These are phyloP conservation scores for Hipparchia semele DNA, from an alignment of 2,888 invertebrate genomes.

Conservation along the genomic window DNA sequence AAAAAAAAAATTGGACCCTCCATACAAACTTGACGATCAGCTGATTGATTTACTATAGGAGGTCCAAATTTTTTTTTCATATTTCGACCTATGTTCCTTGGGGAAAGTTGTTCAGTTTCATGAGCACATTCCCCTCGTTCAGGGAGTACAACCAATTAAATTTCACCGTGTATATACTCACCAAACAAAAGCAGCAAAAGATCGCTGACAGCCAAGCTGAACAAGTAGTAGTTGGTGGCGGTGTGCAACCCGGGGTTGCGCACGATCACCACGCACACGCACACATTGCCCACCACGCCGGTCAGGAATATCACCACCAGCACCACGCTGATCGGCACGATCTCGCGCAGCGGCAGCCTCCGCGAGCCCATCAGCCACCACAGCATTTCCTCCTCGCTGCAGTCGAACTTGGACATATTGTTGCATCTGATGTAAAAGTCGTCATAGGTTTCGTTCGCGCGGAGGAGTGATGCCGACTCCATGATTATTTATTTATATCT, in stretches of 20 bases:
- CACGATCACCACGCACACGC: constrained; percentile 93
- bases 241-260: constrained; percentile 92
- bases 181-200: constrained; percentile 91
- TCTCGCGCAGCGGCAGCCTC: constrained; percentile 81
- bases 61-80: too few relatives aligned
- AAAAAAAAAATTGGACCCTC: too few relatives aligned
- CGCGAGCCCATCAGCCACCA: constrained; percentile 85
- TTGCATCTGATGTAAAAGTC: constrained; percentile 75
- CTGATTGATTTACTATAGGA: too few relatives aligned
- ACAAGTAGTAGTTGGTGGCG: constrained; percentile 95
- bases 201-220: constrained; percentile 95
- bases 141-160: too few relatives aligned
- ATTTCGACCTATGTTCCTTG: too few relatives aligned
- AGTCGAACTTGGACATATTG: constrained; percentile 78
- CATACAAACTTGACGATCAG: too few relatives aligned
- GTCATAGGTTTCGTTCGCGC: constrained; percentile 67
- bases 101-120: too few relatives aligned
- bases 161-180: constrained; percentile 81
- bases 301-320: constrained; percentile 91
- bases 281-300: constrained; percentile 92
- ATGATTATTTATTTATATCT: constrained; percentile 41
- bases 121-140: too few relatives aligned
- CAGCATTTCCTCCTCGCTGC: constrained; percentile 84
- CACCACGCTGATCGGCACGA: constrained; percentile 85
- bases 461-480: constrained; percentile 58